A percentile compares a stretch with the other conserved stretches of the same genome.
Evolutionary conservation across 2,888 invertebrate genomes (phyloP).

Genomic region (Seira sanloemensis): DNA sequence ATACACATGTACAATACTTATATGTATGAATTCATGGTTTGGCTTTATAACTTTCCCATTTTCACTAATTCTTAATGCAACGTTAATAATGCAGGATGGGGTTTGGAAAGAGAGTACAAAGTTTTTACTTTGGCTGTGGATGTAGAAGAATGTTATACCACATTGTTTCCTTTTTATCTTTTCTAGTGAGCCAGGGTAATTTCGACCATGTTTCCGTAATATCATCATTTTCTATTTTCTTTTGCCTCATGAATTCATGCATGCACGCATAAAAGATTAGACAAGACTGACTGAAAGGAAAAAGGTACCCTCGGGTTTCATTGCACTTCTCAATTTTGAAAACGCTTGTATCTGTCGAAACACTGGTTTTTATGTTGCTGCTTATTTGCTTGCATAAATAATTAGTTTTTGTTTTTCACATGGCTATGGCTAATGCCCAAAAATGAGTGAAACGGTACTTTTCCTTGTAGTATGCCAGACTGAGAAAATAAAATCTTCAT

Average conservation of each 20-base stretch:
- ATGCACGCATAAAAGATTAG: background rate
- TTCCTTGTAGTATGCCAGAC: background rate
- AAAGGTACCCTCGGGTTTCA: background rate
- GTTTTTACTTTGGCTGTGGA: background rate
- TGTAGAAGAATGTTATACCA: background rate
- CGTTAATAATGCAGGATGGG: background rate
- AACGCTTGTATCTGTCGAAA: background rate
- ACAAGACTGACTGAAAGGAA: background rate
- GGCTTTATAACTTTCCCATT: background rate
- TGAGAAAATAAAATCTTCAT: background rate
- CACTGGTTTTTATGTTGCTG: background rate
- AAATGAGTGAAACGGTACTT: constrained; percentile 36
- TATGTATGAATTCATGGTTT: background rate
- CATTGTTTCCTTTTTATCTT: background rate
- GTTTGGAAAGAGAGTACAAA: background rate
- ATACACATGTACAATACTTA: background rate
- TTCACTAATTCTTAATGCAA: background rate
- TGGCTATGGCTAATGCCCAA: background rate
- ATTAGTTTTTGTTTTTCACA: constrained; percentile 19
- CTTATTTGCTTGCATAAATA: constrained; percentile 42
- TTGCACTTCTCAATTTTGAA: background rate
- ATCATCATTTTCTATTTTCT: background rate
- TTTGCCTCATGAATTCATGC: background rate
- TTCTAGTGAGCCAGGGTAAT: background rate
- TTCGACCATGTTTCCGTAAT: background rate